A percentile compares a stretch with the other conserved stretches of the same genome.
Conservation (phyloP, 2,113 vertebrate species). For the Saguinus imperator region DNA sequence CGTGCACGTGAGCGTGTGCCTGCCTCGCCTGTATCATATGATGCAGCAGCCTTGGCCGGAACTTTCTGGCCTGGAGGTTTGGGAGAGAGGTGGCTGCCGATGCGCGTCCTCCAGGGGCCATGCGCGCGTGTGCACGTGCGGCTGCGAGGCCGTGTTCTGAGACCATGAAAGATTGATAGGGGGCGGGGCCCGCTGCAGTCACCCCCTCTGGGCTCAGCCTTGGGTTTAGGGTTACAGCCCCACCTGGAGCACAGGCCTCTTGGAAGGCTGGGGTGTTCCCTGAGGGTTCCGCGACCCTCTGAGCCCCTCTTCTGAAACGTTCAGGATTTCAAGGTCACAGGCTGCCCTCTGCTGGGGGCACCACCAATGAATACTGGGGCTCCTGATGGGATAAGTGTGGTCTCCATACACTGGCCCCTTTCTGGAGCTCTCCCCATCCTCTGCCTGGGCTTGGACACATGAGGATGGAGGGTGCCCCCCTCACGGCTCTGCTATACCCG, state of each 20-base stretch:
- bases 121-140: not conserved
- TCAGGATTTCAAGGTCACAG: constrained; percentile 62
- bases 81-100: not conserved
- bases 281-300: not conserved
- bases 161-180: constrained; percentile 41
- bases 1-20: constrained; percentile 24
- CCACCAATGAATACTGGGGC: not conserved
- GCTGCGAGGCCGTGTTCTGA: not conserved
- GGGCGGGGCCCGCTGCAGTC: not conserved
- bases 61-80: not conserved
- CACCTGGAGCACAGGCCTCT: not conserved
- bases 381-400: not conserved
- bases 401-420: not conserved
- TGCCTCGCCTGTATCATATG: not conserved
- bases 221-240: not conserved
- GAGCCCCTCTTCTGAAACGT: not conserved
- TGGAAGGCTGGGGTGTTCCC: not conserved
- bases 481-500: not conserved
- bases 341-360: not conserved
- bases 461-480: not conserved
- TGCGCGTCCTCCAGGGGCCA: not conserved
- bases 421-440: not conserved
- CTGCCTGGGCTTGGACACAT: rapidly evolving
- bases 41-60: not conserved
- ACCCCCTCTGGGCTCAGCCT: not conserved